Percentiles rank a stretch among this genome's conserved stretches.
Evolutionary conservation across 2,797 vertebrate genomes (phyloP).

Genomic region (Vultur gryphus): DNA sequence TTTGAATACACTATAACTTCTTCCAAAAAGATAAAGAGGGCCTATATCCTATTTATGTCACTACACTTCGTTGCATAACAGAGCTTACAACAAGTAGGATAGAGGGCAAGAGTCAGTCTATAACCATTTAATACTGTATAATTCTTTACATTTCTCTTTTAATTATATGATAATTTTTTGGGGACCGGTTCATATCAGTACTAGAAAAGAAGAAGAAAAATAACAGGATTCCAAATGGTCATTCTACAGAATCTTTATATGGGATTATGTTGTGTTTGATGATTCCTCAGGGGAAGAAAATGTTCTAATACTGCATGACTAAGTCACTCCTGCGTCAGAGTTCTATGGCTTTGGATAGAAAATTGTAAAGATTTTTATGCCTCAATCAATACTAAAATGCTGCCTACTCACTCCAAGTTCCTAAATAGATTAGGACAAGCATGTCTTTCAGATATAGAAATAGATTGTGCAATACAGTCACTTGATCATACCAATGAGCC

Average conservation of each 20-base stretch:
- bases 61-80: conserved; percentile 59
- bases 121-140: conserved; percentile 41
- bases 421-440: not conserved
- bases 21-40: conserved; percentile 70
- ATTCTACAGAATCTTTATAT: conserved; percentile 49
- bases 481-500: not conserved
- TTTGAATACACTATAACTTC: conserved; percentile 66
- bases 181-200: conserved; percentile 51
- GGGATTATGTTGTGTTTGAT: conserved; percentile 31
- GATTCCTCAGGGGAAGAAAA: conserved; percentile 5
- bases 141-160: conserved; percentile 45
- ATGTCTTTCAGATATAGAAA: not conserved
- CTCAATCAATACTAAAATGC: not conserved
- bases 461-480: not conserved
- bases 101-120: conserved; percentile 35
- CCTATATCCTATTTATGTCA: conserved; percentile 63
- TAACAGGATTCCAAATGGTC: not conserved
- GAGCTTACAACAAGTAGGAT: conserved; percentile 58
- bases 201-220: conserved; percentile 11
- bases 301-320: not conserved
- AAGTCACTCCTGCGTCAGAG: conserved; percentile 41
- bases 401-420: not conserved
- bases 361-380: not conserved
- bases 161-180: conserved; percentile 57
- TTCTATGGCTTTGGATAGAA: not conserved